Evolutionary conservation across 1,140 invertebrate genomes (phyloP), one percentile per base, ranked within the genome.

Genomic region (Drosophila nasuta): DNA sequence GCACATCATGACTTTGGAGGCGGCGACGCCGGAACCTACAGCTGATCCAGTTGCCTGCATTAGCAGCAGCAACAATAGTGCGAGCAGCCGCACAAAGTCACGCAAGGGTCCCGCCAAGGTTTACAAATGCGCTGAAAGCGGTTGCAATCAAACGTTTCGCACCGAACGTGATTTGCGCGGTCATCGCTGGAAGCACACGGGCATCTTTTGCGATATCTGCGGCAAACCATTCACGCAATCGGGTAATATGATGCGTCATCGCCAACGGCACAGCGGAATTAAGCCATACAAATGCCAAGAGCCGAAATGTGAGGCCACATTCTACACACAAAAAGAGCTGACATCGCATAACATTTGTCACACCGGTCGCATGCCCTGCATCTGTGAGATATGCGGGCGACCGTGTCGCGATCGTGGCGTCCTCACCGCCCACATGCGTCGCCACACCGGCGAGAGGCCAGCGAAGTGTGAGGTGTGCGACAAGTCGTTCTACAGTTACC

Each of bases 391-490:
- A 5, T 92, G 91, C 33, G 91, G 91, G 1, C 77, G 81, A 3
- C 79, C 79, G 0, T 92, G 91, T 49, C 74, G 91, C 0, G 91
- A 92, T 67, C 79, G 78, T 3, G 91, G 91, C 3, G 91, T 95
- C 33, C 91, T 95, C 25, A 94, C 95, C 68, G 95, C 95, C 48
- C 96, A 96, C 90, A 95, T 95, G 90, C 91, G 95, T 2, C 95
- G 94, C 0, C 95, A 96, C 78, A 95, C 95, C 0, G 95, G 96
- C 2, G 96, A 97, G 85, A 96, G 96, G 79, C 96, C 96, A 0
- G 97, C 96, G 85, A 94, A 94, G 25, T 97, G 96, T 92, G 72
- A 90, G 1, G 82, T 90, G 0, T 92, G 91, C 57, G 82, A 78
- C 45, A 92, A 92, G 63, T 68, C 82, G 11, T 92, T 92, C 69